Percentiles rank a stretch among this genome's conserved stretches.
Conservation (phyloP, 2,797 vertebrate genomes). For the Manis crassicaudata region DNA sequence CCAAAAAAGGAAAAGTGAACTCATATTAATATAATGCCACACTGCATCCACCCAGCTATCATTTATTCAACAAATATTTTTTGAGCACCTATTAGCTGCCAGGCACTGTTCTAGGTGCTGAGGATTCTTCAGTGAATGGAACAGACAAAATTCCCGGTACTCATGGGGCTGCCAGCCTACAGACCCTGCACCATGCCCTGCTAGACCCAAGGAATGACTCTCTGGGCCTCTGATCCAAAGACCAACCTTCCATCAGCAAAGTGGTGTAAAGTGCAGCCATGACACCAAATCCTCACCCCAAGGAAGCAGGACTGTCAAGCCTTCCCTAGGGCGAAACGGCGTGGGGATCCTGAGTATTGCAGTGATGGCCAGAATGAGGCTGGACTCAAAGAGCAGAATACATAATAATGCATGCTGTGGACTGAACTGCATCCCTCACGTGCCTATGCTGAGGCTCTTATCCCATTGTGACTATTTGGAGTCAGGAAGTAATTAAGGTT, state of each 20-base stretch:
- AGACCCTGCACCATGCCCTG: not conserved
- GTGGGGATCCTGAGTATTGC: not conserved
- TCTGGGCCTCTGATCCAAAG: not conserved
- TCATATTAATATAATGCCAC: not conserved
- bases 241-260: not conserved
- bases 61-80: not conserved
- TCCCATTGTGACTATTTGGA: not conserved
- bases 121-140: not conserved
- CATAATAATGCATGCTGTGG: not conserved
- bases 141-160: not conserved
- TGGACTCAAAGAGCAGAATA: not conserved
- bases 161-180: not conserved
- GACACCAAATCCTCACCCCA: not conserved
- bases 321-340: not conserved
- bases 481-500: not conserved
- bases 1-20: not conserved
- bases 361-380: not conserved
- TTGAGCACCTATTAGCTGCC: fast-evolving
- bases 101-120: not conserved
- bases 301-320: not conserved
- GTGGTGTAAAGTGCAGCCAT: not conserved
- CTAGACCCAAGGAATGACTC: not conserved
- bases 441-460: not conserved
- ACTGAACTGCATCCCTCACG: too few species aligned
- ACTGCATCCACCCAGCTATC: not conserved